Percentiles rank a stretch among this genome's conserved stretches.
Conservation (phyloP, 2,888 invertebrate genomes). For the Eilema sororculum region DNA sequence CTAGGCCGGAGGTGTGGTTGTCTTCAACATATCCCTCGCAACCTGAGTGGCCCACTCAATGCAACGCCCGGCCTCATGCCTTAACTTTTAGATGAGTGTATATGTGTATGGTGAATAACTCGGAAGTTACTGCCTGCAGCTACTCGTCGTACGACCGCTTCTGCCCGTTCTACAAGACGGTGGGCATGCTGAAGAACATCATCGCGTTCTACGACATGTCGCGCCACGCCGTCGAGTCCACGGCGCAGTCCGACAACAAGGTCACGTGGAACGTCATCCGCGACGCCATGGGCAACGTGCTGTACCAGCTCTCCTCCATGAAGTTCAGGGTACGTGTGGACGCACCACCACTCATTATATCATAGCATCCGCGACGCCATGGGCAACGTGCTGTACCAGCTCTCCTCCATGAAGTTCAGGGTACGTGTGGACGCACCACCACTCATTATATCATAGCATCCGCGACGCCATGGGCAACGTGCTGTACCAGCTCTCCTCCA, state of each 20-base stretch:
- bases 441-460: constrained; percentile 94
- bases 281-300: constrained; percentile 97
- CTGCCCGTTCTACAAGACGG: constrained; percentile 99
- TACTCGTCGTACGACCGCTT: constrained; percentile 98
- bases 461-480: constrained; percentile 98
- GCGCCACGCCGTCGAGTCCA: constrained; percentile 98
- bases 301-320: constrained; percentile 99
- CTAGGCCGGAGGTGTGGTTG: too few relatives aligned
- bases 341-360: too few relatives aligned
- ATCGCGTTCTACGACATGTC: constrained; percentile 99
- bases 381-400: too few relatives aligned
- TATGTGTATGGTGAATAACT: too few relatives aligned
- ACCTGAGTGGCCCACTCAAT: too few relatives aligned
- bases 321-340: constrained; percentile 88
- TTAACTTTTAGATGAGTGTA: too few relatives aligned
- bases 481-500: constrained; percentile 98
- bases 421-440: too few relatives aligned
- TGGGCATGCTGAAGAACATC: constrained; percentile 99
- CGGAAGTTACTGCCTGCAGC: too few relatives aligned
- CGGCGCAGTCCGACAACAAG: constrained; percentile 99
- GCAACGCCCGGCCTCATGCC: too few relatives aligned
- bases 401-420: too few relatives aligned
- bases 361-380: too few relatives aligned
- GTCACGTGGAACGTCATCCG: constrained; percentile 98
- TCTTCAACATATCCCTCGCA: too few relatives aligned